Conservation (phyloP, 2,888 invertebrate genomes). For the Tipula lateralis region DNA sequence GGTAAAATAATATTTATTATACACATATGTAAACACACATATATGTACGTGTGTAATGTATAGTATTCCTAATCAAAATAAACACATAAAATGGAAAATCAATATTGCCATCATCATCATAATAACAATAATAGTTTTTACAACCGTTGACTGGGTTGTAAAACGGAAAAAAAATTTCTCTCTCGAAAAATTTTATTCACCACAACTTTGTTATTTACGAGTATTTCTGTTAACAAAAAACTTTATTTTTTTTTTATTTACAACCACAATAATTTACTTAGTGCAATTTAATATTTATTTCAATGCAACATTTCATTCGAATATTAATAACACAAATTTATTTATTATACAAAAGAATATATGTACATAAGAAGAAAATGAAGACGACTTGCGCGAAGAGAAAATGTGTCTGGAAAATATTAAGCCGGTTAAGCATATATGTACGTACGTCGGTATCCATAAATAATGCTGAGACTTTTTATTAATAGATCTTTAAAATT, state of each 20-base stretch:
- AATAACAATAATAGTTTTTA: background rate
- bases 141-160: background rate
- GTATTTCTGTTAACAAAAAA: background rate
- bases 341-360: background rate
- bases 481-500: background rate
- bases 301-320: slow-evolving; percentile 12
- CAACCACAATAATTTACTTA: slow-evolving; percentile 19
- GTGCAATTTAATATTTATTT: slow-evolving; percentile 19
- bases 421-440: background rate
- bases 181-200: background rate
- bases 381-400: background rate
- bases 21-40: background rate
- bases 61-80: background rate
- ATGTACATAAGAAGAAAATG: background rate
- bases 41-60: background rate
- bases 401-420: slow-evolving; percentile 14
- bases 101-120: slow-evolving; percentile 4
- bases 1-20: slow-evolving; percentile 12
- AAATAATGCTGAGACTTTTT: slow-evolving; percentile 1
- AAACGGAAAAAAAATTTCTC: background rate
- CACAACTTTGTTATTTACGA: slow-evolving; percentile 24
- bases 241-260: background rate
- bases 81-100: slow-evolving; percentile 24
- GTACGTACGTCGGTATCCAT: background rate
- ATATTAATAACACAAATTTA: background rate